Percentiles rank a stretch among this genome's conserved stretches.
Conservation (phyloP, 2,888 invertebrate genomes). For the Pseudoips prasinana region DNA sequence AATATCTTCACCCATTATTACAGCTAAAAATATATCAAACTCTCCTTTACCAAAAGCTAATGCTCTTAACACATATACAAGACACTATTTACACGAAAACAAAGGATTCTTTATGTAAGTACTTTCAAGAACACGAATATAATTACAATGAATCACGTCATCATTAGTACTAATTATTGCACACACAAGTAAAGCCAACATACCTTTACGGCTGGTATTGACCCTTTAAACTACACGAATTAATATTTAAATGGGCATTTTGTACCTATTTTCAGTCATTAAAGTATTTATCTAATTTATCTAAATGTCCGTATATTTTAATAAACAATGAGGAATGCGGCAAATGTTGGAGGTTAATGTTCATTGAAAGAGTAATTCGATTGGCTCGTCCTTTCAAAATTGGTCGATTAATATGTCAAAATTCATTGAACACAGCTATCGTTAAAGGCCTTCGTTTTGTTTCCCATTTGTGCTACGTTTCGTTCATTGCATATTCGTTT, state of each 20-base stretch:
- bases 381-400: constrained; percentile 10
- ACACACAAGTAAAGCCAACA: constrained; percentile 10
- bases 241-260: background rate
- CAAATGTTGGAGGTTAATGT: no score
- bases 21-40: constrained; percentile 37
- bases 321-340: no score
- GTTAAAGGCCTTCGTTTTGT: constrained; percentile 5
- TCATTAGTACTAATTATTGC: constrained; percentile 1
- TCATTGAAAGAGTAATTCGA: no score
- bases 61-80: no score
- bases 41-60: no score
- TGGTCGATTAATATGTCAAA: constrained; percentile 7
- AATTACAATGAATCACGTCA: constrained; percentile 31
- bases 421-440: no score
- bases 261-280: constrained; percentile 21
- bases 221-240: constrained; percentile 1
- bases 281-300: constrained; percentile 1
- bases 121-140: no score
- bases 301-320: no score
- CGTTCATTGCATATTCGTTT: no score
- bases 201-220: constrained; percentile 15
- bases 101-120: background rate
- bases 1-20: constrained; percentile 56
- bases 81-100: no score
- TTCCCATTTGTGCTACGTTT: no score